Evolutionary conservation across 1,140 invertebrate genomes (phyloP).

Genomic region (Diorhabda sublineata): DNA sequence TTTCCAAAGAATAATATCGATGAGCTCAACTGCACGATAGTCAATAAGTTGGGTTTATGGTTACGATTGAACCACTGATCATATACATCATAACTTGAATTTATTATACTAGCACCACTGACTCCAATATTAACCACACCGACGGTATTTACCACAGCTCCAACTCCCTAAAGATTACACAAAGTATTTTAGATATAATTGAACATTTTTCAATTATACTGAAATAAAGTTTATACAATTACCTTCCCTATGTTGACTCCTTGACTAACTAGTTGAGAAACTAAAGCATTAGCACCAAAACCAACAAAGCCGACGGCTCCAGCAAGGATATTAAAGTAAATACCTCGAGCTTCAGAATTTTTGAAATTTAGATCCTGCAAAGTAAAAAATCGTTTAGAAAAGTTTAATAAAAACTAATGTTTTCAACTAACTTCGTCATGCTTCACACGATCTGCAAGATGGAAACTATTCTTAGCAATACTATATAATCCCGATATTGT

Average conservation of each 20-base stretch:
- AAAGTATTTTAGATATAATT: too few species aligned
- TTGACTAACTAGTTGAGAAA: constrained; percentile 29
- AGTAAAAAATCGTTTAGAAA: constrained; percentile 7
- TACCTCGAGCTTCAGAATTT: constrained; percentile 42
- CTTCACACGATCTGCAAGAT: constrained; percentile 30
- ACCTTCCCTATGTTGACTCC: constrained; percentile 35
- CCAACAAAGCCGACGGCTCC: constrained; percentile 42
- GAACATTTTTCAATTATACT: too few species aligned
- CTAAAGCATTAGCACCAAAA: constrained; percentile 35
- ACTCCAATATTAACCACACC: constrained; percentile 35
- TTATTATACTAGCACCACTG: constrained; percentile 34
- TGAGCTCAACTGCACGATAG: constrained; percentile 44
- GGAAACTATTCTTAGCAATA: constrained; percentile 35
- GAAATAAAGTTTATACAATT: constrained; percentile 6
- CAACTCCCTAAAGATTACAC: constrained; percentile 29
- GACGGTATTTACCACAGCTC: constrained; percentile 33
- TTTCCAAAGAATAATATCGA: constrained; percentile 47
- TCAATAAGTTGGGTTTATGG: constrained; percentile 31
- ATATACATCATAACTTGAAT: constrained; percentile 37
- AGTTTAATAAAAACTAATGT: background rate
- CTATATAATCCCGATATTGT: constrained; percentile 34
- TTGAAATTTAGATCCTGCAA: constrained; percentile 40
- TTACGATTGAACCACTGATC: constrained; percentile 32
- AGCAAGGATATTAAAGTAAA: constrained; percentile 45
- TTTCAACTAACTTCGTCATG: constrained; percentile 39